Base-by-base conservation (phyloP, 2,888 invertebrate species). In the Pheosia gnoma region DNA sequence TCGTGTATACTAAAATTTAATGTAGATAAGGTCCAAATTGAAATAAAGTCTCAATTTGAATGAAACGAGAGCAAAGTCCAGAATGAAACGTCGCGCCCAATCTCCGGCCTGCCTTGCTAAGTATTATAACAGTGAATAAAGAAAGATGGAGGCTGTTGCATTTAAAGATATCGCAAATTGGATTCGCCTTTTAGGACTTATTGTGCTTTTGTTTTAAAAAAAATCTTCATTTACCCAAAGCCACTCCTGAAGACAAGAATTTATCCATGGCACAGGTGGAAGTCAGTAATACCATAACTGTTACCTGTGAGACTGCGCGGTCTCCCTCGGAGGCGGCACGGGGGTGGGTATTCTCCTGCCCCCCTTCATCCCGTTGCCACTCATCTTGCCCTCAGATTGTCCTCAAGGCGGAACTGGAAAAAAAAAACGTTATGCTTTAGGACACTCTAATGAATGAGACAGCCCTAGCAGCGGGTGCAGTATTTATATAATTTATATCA, bases 271-370 rank as follows among this genome's bases (percentile, higher is more conserved):
- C 11, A 9, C 38, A 38, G 38, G 54, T 38, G 38, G 11, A 38
- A 54, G 3, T 54, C 11, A 38, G n/a, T n/a, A 52, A 5, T 37
- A 9, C 10, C 25, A 10, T 57, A 45, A 45, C 41, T 57, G 45
- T 74, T 76, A 83, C 82, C 83, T 82, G 56, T 72, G 62, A 54
- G 79, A 64, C 59, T 75, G 75, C 62, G 73, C 64, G 65, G 73
- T 71, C 67, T 82, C 81, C 56, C 73, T 89, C 39, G 91, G 89
- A 53, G 92, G 91, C 11, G 93, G 93, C 92, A 93, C 90, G 8
- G 93, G 93, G 61, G 93, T 93, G 77, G 93, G 93, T 65, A 93
- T 85, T 72, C 93, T 80, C 77, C 93, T 77, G 58, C 91, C 91
- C 72, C 91, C 91, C 75, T 80, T 82, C 77, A 81, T 74, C 65